These are phyloP conservation scores for Anseranas semipalmata DNA, from an alignment of 2,113 vertebrate genomes.

Conservation along the genomic window DNA sequence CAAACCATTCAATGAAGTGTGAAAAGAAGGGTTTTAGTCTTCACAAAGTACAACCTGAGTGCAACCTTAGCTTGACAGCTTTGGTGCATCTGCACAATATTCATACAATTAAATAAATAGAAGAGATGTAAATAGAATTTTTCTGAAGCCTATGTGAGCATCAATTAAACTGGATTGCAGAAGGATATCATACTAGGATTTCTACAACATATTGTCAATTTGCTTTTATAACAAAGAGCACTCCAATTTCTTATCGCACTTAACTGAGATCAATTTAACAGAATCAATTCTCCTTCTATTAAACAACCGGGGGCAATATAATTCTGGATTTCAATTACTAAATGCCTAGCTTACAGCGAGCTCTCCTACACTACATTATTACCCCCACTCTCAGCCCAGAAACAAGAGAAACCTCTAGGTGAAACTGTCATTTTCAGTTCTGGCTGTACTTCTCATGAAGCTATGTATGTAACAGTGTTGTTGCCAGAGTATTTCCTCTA, in stretches of 20 bases:
- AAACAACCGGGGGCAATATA: not conserved
- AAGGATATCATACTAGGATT: slow-evolving; percentile 20
- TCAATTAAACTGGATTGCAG: slow-evolving; percentile 31
- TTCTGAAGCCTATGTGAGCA: slow-evolving; percentile 53
- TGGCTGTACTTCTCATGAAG: not conserved
- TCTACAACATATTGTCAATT: slow-evolving; percentile 44
- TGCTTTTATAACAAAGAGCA: slow-evolving; percentile 24
- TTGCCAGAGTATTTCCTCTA: not conserved
- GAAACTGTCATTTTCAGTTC: not conserved
- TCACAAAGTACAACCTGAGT: not conserved
- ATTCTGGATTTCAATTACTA: slow-evolving; percentile 53
- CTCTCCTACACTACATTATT: not conserved
- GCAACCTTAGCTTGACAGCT: not conserved
- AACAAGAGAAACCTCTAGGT: not conserved
- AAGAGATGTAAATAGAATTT: slow-evolving; percentile 50
- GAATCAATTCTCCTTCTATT: slow-evolving; percentile 41
- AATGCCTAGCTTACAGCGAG: not conserved
- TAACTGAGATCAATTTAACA: slow-evolving; percentile 41
- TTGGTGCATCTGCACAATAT: not conserved
- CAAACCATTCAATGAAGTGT: not conserved
- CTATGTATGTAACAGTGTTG: rapidly evolving
- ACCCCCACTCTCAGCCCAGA: not conserved
- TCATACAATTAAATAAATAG: slow-evolving; percentile 15
- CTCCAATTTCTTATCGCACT: slow-evolving; percentile 17
- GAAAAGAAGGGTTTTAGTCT: not conserved